Evolutionary conservation across 2,113 vertebrate species (phyloP).

Genomic region (Platichthys flesus): DNA sequence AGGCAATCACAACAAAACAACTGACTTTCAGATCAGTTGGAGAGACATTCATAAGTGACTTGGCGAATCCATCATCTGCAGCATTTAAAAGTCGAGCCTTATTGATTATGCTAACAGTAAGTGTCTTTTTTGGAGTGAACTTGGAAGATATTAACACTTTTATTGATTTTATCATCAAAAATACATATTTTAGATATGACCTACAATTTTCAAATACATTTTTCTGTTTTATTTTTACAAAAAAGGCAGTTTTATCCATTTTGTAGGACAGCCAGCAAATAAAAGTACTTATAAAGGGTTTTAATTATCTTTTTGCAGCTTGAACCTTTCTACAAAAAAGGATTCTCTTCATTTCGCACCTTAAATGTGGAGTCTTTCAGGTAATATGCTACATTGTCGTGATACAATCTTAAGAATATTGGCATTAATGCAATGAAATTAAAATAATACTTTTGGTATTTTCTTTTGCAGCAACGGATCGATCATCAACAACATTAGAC

Average conservation of each 20-base stretch:
- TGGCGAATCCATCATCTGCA: constrained; percentile 34
- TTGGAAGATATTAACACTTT: background rate
- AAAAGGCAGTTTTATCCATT: background rate
- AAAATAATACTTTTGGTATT: background rate
- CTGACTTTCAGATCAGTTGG: constrained; percentile 31
- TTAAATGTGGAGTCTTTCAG: constrained; percentile 37
- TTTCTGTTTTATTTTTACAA: too few species aligned
- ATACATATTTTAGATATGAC: too few species aligned
- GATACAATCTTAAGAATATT: background rate
- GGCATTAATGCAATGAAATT: background rate
- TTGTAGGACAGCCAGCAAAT: background rate
- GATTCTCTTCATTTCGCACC: constrained; percentile 19
- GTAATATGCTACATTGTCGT: constrained; percentile 17
- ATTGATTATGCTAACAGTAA: constrained; percentile 10
- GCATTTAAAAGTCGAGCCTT: background rate
- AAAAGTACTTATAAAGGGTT: background rate
- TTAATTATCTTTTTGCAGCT: constrained; percentile 46
- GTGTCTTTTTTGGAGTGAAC: background rate
- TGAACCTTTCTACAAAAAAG: constrained; percentile 1
- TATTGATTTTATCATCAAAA: background rate
- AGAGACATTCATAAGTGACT: constrained; percentile 30
- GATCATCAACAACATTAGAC: constrained; percentile 5
- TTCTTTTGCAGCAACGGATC: constrained; percentile 50
- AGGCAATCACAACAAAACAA: background rate
- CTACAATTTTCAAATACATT: too few species aligned